Evolutionary conservation across 1,140 invertebrate species (phyloP).

Genomic region (Drosophila ambigua): DNA sequence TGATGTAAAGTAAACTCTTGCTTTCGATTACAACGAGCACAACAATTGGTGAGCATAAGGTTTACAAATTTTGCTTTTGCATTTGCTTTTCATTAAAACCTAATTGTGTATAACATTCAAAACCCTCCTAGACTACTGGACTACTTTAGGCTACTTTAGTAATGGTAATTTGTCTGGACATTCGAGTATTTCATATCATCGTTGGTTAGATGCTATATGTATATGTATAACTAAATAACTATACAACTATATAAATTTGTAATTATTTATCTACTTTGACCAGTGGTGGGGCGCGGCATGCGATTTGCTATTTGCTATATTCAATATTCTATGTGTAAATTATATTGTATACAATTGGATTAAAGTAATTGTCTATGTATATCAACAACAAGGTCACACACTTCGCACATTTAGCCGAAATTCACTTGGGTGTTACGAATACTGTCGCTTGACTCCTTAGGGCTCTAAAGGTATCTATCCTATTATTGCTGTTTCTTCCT

Average conservation of each 20-base stretch:
- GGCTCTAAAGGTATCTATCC: neutral
- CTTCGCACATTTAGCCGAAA: constrained; percentile 31
- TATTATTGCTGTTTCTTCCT: constrained; percentile 35
- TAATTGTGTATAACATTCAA: constrained; percentile 54
- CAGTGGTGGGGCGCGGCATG: constrained; percentile 41
- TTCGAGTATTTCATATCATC: constrained; percentile 34
- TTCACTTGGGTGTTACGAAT: constrained; percentile 74
- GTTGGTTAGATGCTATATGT: constrained; percentile 1
- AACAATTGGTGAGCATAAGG: constrained; percentile 81
- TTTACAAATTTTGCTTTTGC: constrained; percentile 59
- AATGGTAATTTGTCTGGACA: constrained; percentile 73
- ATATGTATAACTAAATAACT: constrained; percentile 12
- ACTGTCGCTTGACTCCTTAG: constrained; percentile 36
- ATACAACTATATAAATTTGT: constrained; percentile 36
- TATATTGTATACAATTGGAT: constrained; percentile 32
- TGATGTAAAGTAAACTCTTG: constrained; percentile 51
- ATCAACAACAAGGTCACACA: constrained; percentile 49
- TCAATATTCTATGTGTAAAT: constrained; percentile 37
- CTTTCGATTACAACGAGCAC: constrained; percentile 67
- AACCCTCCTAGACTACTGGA: constrained; percentile 34
- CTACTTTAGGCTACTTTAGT: constrained; percentile 49
- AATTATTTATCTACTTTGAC: constrained; percentile 42
- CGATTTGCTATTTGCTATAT: constrained; percentile 23
- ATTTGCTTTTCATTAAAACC: constrained; percentile 20
- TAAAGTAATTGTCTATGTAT: constrained; percentile 61